phyloP scores from a whole-genome alignment of 2,113 vertebrate genomes.

The Motacilla tschutschensis region DNA sequence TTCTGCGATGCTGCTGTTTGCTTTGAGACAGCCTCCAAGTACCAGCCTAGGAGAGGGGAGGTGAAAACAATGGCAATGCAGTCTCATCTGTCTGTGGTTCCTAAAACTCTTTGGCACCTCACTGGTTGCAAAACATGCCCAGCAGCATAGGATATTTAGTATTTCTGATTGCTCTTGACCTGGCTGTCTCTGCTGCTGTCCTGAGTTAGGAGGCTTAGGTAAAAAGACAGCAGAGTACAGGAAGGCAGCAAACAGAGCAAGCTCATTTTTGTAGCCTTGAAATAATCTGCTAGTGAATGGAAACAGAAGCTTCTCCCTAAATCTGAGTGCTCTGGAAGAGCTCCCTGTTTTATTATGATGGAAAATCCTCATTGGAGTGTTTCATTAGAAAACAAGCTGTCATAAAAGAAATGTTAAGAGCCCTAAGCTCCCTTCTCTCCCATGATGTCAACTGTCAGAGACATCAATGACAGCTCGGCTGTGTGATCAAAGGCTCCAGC shows the following conservation, averaged over 20 bases:
- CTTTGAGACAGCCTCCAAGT: neutral
- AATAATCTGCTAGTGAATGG: constrained; percentile 13
- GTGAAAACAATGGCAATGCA: neutral
- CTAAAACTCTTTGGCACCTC: constrained; percentile 14
- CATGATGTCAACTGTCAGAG: constrained; percentile 55
- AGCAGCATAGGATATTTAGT: constrained; percentile 26
- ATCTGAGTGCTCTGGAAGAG: constrained; percentile 22
- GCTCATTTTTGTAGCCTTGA: constrained; percentile 2
- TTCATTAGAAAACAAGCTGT: constrained; percentile 39
- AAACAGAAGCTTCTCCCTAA: constrained; percentile 30
- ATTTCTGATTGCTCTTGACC: constrained; percentile 42
- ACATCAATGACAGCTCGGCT: constrained; percentile 19
- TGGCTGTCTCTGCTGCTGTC: constrained; percentile 25
- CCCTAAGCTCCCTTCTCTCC: constrained; percentile 30
- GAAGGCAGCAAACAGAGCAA: neutral
- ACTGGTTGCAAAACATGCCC: constrained; percentile 22
- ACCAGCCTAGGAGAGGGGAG: neutral
- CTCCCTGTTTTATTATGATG: constrained; percentile 5
- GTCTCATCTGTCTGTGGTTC: neutral
- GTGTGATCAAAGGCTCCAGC: constrained; percentile 25
- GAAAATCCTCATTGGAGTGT: constrained; percentile 31
- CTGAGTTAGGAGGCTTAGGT: constrained; percentile 14
- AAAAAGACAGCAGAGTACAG: constrained; percentile 14
- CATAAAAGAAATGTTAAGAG: constrained; percentile 49
- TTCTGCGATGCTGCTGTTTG: neutral